Conservation (phyloP, 2,888 invertebrate species). For the Anodontia alba region DNA sequence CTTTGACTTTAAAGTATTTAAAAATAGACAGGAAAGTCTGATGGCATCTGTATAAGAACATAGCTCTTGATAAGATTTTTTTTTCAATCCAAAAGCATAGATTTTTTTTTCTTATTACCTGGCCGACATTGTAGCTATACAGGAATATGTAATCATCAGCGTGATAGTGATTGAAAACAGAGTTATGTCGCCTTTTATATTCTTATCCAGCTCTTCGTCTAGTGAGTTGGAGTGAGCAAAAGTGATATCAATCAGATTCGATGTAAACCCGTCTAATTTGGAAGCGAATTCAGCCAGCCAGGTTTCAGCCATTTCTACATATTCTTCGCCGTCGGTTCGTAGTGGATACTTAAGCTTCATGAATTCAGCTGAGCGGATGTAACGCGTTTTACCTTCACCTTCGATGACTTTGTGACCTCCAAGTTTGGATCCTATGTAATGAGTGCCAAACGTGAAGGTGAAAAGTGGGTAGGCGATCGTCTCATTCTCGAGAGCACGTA, state of each 20-base stretch:
- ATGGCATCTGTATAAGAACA: too few species aligned
- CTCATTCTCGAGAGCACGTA: slow-evolving; percentile 3
- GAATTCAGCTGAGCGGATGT: not conserved
- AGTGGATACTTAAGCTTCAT: not conserved
- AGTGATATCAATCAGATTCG: slow-evolving; percentile 24
- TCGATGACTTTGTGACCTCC: slow-evolving; percentile 17
- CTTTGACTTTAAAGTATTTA: too few species aligned
- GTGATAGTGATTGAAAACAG: slow-evolving; percentile 43
- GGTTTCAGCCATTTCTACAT: not conserved
- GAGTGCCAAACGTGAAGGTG: not conserved
- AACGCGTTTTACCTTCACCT: not conserved
- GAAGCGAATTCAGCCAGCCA: slow-evolving; percentile 1
- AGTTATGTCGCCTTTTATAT: slow-evolving; percentile 45
- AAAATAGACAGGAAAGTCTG: too few species aligned
- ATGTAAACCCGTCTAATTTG: not conserved
- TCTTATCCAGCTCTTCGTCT: slow-evolving; percentile 63
- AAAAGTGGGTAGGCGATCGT: slow-evolving; percentile 37
- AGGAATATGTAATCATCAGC: slow-evolving; percentile 50
- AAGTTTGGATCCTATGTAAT: slow-evolving; percentile 11
- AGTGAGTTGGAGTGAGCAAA: slow-evolving; percentile 69
- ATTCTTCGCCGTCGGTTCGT: slow-evolving; percentile 14
- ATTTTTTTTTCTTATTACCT: too few species aligned
- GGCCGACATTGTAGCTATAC: slow-evolving; percentile 43
- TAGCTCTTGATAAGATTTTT: too few species aligned
- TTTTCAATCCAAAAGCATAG: too few species aligned